Evolutionary conservation across 2,797 vertebrate genomes (phyloP).

Genomic region (Thripadectes ignobilis): DNA sequence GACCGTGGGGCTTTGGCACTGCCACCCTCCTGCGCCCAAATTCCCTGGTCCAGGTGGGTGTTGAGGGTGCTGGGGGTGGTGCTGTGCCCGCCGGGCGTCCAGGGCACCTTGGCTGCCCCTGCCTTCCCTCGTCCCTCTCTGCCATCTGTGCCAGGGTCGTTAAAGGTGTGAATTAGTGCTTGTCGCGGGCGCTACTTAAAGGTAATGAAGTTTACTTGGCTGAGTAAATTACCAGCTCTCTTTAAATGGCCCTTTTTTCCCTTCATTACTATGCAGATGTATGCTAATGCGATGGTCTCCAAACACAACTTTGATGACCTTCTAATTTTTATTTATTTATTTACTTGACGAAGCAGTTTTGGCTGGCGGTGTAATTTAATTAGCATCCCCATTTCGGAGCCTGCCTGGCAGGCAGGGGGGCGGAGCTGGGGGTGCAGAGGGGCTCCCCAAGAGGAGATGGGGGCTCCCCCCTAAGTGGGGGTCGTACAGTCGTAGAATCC

Average conservation of each 20-base stretch:
- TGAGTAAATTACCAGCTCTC: conserved; percentile 60
- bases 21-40: fast-evolving
- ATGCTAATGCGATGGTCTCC: conserved; percentile 68
- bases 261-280: conserved; percentile 72
- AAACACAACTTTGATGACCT: conserved; percentile 70
- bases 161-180: conserved; percentile 60
- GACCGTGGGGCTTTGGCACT: fast-evolving
- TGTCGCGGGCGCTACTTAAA: conserved; percentile 36
- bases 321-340: conserved; percentile 74
- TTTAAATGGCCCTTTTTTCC: conserved; percentile 34
- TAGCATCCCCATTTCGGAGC: not conserved
- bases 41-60: not conserved
- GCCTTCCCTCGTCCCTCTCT: not conserved
- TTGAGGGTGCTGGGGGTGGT: not conserved
- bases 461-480: no score
- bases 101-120: conserved; percentile 17
- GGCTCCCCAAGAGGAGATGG: not conserved
- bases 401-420: not conserved
- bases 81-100: not conserved
- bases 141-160: conserved; percentile 32
- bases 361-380: conserved; percentile 48
- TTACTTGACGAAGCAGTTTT: conserved; percentile 58
- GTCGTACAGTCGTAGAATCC: not conserved
- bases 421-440: not conserved
- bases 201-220: conserved; percentile 63